Conservation (phyloP, 2,113 vertebrate genomes). For the Haemorhous mexicanus region DNA sequence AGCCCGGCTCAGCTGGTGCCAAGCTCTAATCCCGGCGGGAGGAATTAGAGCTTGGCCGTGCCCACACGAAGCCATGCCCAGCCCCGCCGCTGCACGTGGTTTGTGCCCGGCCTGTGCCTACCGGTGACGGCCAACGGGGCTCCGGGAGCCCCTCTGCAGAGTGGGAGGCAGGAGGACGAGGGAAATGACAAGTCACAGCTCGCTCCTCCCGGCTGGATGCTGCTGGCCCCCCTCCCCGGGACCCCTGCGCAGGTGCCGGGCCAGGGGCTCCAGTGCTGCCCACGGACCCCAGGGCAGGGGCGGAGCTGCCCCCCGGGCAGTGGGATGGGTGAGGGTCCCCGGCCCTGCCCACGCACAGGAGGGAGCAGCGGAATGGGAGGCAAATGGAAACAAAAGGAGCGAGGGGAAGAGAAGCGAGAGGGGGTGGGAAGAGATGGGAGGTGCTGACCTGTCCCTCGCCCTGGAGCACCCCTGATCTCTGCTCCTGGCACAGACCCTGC, state of each 20-base stretch:
- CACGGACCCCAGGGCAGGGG: too few species aligned
- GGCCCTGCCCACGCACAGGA: not conserved
- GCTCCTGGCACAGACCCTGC: not conserved
- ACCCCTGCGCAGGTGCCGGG: not conserved
- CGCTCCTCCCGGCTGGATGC: fast-evolving
- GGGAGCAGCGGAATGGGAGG: not conserved
- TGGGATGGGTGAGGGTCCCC: not conserved
- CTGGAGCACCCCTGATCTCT: not conserved
- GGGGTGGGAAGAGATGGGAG: not conserved
- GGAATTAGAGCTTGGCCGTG: fast-evolving
- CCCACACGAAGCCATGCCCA: not conserved
- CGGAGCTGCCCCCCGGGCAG: too few species aligned
- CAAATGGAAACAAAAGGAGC: not conserved
- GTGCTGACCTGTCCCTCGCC: not conserved
- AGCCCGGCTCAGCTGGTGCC: not conserved
- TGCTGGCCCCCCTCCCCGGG: not conserved
- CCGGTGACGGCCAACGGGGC: not conserved
- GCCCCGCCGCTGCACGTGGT: not conserved
- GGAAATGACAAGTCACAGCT: not conserved
- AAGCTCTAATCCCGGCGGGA: fast-evolving
- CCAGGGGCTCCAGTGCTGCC: not conserved
- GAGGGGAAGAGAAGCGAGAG: not conserved
- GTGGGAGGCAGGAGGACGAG: not conserved
- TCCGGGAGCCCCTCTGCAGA: not conserved
- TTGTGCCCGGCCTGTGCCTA: conserved; percentile 9